A percentile compares a stretch with the other conserved stretches of the same genome.
Conservation (phyloP, 2,888 invertebrate genomes). For the Camptogramma bilineatum region DNA sequence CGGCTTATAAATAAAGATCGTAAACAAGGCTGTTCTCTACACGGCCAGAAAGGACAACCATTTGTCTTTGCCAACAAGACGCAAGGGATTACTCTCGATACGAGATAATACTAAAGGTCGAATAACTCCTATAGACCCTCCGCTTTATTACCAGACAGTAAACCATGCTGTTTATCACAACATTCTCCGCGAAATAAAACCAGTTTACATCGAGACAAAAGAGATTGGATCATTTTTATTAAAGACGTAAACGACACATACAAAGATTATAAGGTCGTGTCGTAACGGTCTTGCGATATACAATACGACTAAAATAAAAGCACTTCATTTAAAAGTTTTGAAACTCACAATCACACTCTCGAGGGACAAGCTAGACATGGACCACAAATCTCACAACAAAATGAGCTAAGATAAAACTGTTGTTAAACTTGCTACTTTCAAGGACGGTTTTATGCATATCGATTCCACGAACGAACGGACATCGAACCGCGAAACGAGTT, state of each 20-base stretch:
- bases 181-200: constrained; percentile 63
- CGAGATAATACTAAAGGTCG: constrained; percentile 68
- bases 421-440: constrained; percentile 68
- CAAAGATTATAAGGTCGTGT: constrained; percentile 63
- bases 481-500: constrained; percentile 84
- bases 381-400: constrained; percentile 52
- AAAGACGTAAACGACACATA: constrained; percentile 57
- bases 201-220: constrained; percentile 52
- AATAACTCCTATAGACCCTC: constrained; percentile 61
- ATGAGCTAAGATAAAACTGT: constrained; percentile 62
- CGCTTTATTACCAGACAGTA: constrained; percentile 65
- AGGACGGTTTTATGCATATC: constrained; percentile 81
- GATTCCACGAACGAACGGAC: constrained; percentile 81
- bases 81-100: constrained; percentile 57
- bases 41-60: constrained; percentile 49
- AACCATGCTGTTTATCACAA: constrained; percentile 66
- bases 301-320: constrained; percentile 52
- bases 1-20: constrained; percentile 33
- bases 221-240: constrained; percentile 55
- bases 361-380: constrained; percentile 54
- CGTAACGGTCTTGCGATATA: constrained; percentile 43
- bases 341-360: constrained; percentile 65
- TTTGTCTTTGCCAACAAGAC: constrained; percentile 58
- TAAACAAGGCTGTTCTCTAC: constrained; percentile 48
- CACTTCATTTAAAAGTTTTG: constrained; percentile 63